Base-by-base conservation (phyloP, 2,797 vertebrate genomes). In the Pampus argenteus region DNA sequence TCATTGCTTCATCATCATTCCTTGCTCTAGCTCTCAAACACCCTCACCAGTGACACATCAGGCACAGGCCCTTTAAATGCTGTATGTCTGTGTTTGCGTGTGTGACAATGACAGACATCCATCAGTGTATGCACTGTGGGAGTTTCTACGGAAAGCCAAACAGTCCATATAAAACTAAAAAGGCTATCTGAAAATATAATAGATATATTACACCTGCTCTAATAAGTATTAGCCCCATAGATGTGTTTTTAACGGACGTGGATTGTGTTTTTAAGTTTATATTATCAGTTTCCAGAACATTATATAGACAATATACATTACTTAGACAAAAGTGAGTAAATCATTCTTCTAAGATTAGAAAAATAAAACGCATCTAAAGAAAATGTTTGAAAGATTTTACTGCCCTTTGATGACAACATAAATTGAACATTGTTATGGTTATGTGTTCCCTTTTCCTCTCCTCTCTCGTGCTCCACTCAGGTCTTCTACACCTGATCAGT, bases 11-110 rank as follows among this genome's bases (percentile, higher is more conserved):
- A 18, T n/a, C 40, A 44, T 44, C 40, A 18, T 42, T 44, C 38
- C 4, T 17, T 40, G 38, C 14, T 38, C 34, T 10, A 36, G 34
- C 34, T 36, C 34, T 36, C 3, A 36, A 10, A 36, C 34, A 7
- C 9, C 7, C 10, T 11, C 10, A 36, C 9, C 34, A 36, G 9
- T 11, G 34, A 10, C 34, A 36, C 34, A 11, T n/a, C n/a, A n/a
- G n/a, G n/a, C n/a, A n/a, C n/a, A n/a, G n/a, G n/a, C n/a, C n/a
- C n/a, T n/a, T n/a, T n/a, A n/a, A n/a, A n/a, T n/a, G n/a, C n/a
- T n/a, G n/a, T 36, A 26, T 26, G 2, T 26, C 29, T 31, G n/a
- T 69, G 20, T 69, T 36, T 66, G 31, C 9, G 6, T 71, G 31
- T 13, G 6, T 71, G 40, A 55, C 4, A 51, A 49, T 58, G 14